phyloP scores from a whole-genome alignment of 2,888 invertebrate genomes.

The Allolobophora icterica region DNA sequence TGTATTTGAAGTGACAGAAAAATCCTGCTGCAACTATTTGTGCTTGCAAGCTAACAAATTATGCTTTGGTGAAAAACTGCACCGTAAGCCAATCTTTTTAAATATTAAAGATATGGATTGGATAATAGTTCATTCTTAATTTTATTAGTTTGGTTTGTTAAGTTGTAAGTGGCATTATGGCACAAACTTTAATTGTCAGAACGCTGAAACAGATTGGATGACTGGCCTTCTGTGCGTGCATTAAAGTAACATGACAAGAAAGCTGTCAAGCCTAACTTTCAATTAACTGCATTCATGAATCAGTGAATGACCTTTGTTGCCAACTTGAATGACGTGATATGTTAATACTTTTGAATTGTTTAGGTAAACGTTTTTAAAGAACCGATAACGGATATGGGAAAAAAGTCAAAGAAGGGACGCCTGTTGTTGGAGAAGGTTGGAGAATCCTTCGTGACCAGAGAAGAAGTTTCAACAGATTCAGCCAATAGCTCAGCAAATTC shows the following conservation, averaged over 20 bases:
- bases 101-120: no score
- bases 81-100: no score
- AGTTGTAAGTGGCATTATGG: no score
- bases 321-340: no score
- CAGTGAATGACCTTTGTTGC: no score
- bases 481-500: slow-evolving; percentile 1
- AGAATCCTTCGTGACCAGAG: slow-evolving; percentile 59
- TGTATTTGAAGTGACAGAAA: no score
- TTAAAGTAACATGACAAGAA: not conserved
- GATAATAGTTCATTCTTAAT: no score
- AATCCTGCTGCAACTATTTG: no score
- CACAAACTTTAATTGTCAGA: not conserved
- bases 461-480: slow-evolving; percentile 42
- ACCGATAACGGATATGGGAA: slow-evolving; percentile 67
- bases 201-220: not conserved
- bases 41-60: no score
- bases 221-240: not conserved
- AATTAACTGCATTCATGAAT: no score
- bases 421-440: slow-evolving; percentile 65
- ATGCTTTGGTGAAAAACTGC: no score
- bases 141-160: no score
- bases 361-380: slow-evolving; percentile 68
- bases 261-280: not conserved
- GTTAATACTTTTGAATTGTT: not conserved
- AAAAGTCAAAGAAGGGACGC: slow-evolving; percentile 67